Conservation (phyloP, 2,113 vertebrate genomes). For the Mirza zaza region DNA sequence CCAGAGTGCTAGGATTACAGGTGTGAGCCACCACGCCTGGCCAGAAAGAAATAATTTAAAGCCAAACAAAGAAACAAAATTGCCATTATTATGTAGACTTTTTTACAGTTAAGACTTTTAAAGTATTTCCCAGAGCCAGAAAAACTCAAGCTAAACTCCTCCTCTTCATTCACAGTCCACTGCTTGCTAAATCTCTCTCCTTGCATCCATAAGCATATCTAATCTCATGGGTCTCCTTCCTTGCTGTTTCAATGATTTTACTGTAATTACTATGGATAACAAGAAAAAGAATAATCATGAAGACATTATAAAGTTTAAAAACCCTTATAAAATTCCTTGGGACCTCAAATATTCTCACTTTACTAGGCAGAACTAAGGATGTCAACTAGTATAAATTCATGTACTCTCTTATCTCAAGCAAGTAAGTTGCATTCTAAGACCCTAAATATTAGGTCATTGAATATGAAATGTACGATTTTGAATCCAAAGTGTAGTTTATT, state of each 20-base stretch:
- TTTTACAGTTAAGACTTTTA: background rate
- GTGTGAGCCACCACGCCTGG: too few species aligned
- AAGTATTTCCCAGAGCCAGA: constrained; percentile 18
- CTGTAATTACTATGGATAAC: background rate
- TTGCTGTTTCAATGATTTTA: constrained; percentile 2
- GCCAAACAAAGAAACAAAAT: constrained; percentile 7
- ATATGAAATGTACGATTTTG: too few species aligned
- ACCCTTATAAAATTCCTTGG: background rate
- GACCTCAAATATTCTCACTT: constrained; percentile 35
- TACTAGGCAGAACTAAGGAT: background rate
- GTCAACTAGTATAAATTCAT: background rate
- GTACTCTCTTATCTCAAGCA: constrained; percentile 16
- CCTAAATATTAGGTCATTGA: background rate
- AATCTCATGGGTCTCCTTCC: background rate
- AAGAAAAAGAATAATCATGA: background rate
- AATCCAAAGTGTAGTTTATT: too few species aligned
- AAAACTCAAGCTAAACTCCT: background rate
- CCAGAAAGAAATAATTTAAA: background rate
- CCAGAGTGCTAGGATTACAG: too few species aligned
- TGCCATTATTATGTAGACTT: background rate
- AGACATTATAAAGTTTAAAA: constrained; percentile 4
- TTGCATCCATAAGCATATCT: background rate
- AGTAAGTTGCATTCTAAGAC: constrained; percentile 15
- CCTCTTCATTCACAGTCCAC: background rate
- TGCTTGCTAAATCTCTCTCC: background rate